Conservation (phyloP, 2,113 vertebrate species). For the Coreoperca whiteheadi region DNA sequence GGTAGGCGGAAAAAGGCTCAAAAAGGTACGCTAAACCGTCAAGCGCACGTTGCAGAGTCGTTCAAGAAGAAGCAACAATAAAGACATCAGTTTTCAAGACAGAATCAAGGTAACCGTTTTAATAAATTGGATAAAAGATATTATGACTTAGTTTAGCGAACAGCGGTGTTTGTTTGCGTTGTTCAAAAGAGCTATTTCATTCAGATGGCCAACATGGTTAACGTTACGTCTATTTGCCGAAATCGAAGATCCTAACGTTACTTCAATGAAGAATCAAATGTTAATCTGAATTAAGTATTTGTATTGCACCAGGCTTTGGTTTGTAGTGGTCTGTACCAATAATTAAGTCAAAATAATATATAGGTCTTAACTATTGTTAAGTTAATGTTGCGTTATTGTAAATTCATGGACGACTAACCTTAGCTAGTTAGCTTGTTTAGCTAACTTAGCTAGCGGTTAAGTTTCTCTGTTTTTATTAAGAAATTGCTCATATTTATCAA, state of each 20-base stretch:
- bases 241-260: no score
- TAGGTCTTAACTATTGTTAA: fast-evolving
- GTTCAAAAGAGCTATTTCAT: slow-evolving; percentile 13
- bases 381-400: background rate
- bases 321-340: background rate
- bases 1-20: slow-evolving; percentile 77
- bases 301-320: fast-evolving
- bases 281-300: background rate
- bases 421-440: slow-evolving; percentile 33
- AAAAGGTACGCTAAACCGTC: slow-evolving; percentile 45
- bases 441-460: slow-evolving; percentile 26
- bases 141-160: fast-evolving
- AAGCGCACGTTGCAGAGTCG: slow-evolving; percentile 65
- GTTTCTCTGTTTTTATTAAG: no score
- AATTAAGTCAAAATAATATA: background rate
- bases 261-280: background rate
- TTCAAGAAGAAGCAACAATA: background rate
- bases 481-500: background rate
- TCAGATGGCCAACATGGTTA: slow-evolving; percentile 25
- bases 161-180: background rate
- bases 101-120: slow-evolving; percentile 19
- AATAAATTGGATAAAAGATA: fast-evolving
- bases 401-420: background rate
- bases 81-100: background rate
- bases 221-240: slow-evolving; percentile 4